These are phyloP conservation scores for Eupithecia insigniata DNA, from an alignment of 2,888 invertebrate genomes.

Conservation along the genomic window DNA sequence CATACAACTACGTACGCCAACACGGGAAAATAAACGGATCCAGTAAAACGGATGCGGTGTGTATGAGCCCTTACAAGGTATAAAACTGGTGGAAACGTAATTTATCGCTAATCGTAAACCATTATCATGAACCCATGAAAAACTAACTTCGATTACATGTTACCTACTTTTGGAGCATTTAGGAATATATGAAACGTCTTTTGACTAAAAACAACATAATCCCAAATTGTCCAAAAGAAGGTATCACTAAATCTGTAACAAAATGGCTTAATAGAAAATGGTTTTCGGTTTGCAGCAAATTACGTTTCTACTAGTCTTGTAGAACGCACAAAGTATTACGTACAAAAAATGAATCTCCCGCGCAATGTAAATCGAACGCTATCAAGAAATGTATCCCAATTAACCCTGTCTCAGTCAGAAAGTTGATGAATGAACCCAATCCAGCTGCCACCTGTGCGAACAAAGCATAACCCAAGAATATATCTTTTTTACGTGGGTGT, in stretches of 20 bases:
- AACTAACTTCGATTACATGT: background rate
- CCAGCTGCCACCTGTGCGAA: conserved; percentile 57
- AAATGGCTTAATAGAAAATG: background rate
- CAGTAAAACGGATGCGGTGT: too few relatives aligned
- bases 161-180: background rate
- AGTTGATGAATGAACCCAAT: conserved; percentile 51
- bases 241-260: background rate
- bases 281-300: background rate
- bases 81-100: background rate
- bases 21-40: too few relatives aligned
- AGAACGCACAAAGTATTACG: background rate
- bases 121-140: too few relatives aligned
- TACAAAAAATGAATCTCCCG: background rate
- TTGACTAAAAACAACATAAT: background rate
- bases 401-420: background rate
- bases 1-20: too few relatives aligned
- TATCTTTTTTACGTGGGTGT: conserved; percentile 66
- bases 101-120: background rate
- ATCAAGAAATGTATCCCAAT: background rate
- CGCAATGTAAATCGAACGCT: background rate
- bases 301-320: background rate
- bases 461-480: conserved; percentile 56
- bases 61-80: background rate
- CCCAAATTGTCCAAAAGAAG: background rate
- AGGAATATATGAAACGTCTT: background rate